These are phyloP conservation scores for Danionella cerebrum DNA, from an alignment of 2,113 vertebrate species.

Conservation along the genomic window DNA sequence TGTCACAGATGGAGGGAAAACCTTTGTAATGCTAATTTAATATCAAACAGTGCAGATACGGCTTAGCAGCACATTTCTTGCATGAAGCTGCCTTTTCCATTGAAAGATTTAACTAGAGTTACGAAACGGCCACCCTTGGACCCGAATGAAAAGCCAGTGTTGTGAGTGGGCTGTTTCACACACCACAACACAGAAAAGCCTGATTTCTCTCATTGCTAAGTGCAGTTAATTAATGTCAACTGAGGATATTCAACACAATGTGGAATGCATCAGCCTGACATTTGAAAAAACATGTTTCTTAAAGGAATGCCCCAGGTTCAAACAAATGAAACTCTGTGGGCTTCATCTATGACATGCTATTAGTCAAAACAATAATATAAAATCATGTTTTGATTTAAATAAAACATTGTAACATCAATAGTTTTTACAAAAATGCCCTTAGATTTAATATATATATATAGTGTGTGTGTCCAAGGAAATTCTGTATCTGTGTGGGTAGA, in stretches of 20 bases:
- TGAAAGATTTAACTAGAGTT: conserved; percentile 62
- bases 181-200: conserved; percentile 44
- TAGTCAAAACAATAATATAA: background rate
- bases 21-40: conserved; percentile 75
- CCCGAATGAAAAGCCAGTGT: conserved; percentile 57
- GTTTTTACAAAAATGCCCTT: background rate
- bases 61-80: conserved; percentile 52
- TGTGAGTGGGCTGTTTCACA: conserved; percentile 51
- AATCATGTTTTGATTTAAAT: background rate
- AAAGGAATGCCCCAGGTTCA: background rate
- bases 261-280: conserved; percentile 35
- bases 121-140: conserved; percentile 62
- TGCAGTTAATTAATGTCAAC: conserved; percentile 58
- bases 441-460: background rate
- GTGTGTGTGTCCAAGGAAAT: too few species aligned
- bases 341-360: background rate
- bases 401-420: background rate
- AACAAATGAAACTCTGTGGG: conserved; percentile 3
- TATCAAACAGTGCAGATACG: conserved; percentile 66
- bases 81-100: conserved; percentile 56
- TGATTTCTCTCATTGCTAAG: conserved; percentile 37
- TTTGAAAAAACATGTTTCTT: background rate
- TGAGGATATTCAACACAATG: conserved; percentile 43
- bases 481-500: too few species aligned
- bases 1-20: conserved; percentile 70